phyloP scores from a whole-genome alignment of 2,113 vertebrate species.

The Passerina amoena region DNA sequence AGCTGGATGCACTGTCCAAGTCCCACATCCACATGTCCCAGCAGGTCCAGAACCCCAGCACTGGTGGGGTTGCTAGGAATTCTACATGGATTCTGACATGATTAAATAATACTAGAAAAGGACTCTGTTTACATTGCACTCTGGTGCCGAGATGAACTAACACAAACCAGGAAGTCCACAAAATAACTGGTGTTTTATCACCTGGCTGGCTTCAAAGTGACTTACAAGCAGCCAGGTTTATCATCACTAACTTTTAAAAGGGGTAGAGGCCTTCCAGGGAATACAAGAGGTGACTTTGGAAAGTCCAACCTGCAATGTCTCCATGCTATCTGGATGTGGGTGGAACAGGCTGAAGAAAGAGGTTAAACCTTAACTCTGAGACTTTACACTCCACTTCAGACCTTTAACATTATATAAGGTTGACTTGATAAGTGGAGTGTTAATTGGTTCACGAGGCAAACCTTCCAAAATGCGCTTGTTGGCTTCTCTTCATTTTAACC shows the following conservation, averaged over 20 bases:
- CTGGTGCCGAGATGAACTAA: background rate
- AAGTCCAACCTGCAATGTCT: background rate
- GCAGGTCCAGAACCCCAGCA: background rate
- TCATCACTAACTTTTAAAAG: background rate
- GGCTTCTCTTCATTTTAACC: background rate
- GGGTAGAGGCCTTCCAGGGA: background rate
- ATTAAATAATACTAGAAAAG: background rate
- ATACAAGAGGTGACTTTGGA: background rate
- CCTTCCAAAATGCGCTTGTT: background rate
- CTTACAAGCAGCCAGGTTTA: background rate
- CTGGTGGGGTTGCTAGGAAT: background rate
- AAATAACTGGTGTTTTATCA: background rate
- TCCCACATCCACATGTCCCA: background rate
- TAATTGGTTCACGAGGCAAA: background rate
- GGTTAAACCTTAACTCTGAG: background rate
- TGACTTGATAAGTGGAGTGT: background rate
- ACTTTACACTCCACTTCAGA: conserved; percentile 15
- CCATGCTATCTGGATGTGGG: background rate
- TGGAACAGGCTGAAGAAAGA: background rate
- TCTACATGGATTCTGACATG: background rate
- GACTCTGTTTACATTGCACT: background rate
- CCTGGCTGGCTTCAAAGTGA: background rate
- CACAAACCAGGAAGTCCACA: background rate
- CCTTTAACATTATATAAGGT: background rate
- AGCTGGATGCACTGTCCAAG: background rate